Conservation (phyloP, 2,888 invertebrate species). For the Perizoma affinitatum region DNA sequence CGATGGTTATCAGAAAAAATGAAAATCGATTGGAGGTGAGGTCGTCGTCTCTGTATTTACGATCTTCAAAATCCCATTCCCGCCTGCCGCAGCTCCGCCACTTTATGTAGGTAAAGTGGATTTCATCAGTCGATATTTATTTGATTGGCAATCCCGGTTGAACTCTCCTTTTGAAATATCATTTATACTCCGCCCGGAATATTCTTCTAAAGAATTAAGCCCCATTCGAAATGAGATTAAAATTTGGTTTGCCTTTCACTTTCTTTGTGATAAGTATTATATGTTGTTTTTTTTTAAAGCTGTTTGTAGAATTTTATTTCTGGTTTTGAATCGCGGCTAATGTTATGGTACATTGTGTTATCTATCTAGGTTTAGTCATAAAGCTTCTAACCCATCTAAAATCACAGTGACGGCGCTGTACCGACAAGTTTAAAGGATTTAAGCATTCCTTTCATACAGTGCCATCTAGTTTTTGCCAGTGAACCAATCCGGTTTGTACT, state of each 20-base stretch:
- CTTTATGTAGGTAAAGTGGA: conserved; percentile 46
- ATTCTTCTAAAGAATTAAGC: conserved; percentile 29
- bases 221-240: conserved; percentile 33
- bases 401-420: too few relatives aligned
- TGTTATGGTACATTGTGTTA: too few relatives aligned
- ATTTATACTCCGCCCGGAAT: conserved; percentile 35
- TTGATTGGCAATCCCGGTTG: conserved; percentile 51
- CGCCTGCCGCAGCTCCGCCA: conserved; percentile 35
- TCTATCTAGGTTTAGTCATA: too few relatives aligned
- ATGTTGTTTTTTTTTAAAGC: conserved; percentile 1
- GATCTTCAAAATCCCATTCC: conserved; percentile 48
- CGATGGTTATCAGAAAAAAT: conserved; percentile 45
- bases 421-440: too few relatives aligned
- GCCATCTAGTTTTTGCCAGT: too few relatives aligned
- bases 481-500: too few relatives aligned
- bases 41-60: conserved; percentile 42
- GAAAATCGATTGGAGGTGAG: conserved; percentile 37
- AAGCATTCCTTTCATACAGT: too few relatives aligned
- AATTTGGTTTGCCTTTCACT: conserved; percentile 31
- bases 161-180: conserved; percentile 44
- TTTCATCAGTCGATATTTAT: conserved; percentile 51
- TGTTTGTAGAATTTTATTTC: too few relatives aligned
- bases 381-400: too few relatives aligned
- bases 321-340: too few relatives aligned
- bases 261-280: conserved; percentile 22